A percentile compares a stretch with the other conserved stretches of the same genome.
These are phyloP conservation scores for Agriotes lineatus DNA, from an alignment of 2,888 invertebrate genomes.

Conservation along the genomic window DNA sequence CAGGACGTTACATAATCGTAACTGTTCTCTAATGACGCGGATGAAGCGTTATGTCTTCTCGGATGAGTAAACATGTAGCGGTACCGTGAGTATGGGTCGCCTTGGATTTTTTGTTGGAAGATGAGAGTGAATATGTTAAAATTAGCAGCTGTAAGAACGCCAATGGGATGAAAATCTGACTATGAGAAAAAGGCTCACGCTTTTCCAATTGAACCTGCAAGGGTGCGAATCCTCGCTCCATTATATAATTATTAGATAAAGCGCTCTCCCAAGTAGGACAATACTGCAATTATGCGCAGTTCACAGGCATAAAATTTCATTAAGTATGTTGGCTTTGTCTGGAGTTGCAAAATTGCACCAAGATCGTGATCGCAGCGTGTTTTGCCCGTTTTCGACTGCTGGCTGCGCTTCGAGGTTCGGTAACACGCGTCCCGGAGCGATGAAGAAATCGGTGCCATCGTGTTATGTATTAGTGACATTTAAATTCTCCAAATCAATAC, in stretches of 20 bases:
- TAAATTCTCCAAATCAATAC: too few relatives aligned
- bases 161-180: too few relatives aligned
- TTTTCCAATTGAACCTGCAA: slow-evolving; percentile 10
- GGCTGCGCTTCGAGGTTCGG: neutral
- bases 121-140: neutral
- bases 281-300: slow-evolving; percentile 37
- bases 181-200: slow-evolving; percentile 1
- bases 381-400: neutral
- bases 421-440: neutral
- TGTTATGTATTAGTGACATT: too few relatives aligned
- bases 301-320: slow-evolving; percentile 36
- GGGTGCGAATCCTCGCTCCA: slow-evolving; percentile 22
- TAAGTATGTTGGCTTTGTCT: slow-evolving; percentile 25
- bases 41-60: neutral
- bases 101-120: neutral
- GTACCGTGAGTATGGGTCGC: slow-evolving; percentile 19
- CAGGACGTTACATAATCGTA: slow-evolving; percentile 10
- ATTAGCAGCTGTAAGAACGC: too few relatives aligned
- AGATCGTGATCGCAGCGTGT: neutral
- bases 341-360: slow-evolving; percentile 18
- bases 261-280: slow-evolving; percentile 37
- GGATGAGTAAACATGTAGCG: slow-evolving; percentile 4
- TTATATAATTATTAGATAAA: slow-evolving; percentile 38
- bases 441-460: too few relatives aligned
- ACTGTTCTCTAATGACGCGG: slow-evolving; percentile 5